A percentile compares a stretch with the other conserved stretches of the same genome.
phyloP scores from a whole-genome alignment of 37 sponge, comb jelly and placozoan genomes.

The Aphrocallistes beatrix region DNA sequence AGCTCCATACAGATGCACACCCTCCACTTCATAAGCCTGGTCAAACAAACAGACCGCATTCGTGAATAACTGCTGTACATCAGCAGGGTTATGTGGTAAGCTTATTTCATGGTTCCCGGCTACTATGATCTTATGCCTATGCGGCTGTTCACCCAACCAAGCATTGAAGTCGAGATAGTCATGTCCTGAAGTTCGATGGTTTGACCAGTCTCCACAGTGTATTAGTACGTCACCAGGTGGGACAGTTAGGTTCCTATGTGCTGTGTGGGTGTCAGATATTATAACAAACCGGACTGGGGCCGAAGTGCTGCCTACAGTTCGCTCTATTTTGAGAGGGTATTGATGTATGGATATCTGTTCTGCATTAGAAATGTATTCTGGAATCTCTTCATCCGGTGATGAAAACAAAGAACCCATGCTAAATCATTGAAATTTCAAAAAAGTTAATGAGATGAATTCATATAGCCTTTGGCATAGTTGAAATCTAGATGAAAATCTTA shows the following conservation, averaged over 20 bases:
- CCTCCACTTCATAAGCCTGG: background rate
- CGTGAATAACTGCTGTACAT: background rate
- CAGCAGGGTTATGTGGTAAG: background rate
- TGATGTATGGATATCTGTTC: background rate
- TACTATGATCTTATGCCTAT: background rate
- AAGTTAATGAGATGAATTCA: too few species aligned
- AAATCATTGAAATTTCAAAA: too few species aligned
- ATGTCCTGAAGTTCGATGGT: background rate
- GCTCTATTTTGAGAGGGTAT: background rate
- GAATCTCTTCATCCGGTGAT: background rate
- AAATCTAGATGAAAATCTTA: too few species aligned
- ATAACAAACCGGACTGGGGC: background rate
- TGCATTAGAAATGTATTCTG: background rate
- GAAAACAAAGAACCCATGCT: background rate
- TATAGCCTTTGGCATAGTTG: too few species aligned
- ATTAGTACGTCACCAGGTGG: background rate
- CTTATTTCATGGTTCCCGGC: conserved; percentile 16
- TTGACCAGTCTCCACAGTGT: conserved; percentile 8
- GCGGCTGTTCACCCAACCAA: background rate
- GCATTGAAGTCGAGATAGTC: background rate
- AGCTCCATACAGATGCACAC: background rate
- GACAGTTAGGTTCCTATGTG: background rate
- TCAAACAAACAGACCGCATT: background rate
- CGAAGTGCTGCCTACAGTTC: background rate
- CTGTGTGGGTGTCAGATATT: background rate